Percentiles rank a stretch among this genome's conserved stretches.
Evolutionary conservation across 2,113 vertebrate species (phyloP).

Genomic region (Thamnophis sirtalis): DNA sequence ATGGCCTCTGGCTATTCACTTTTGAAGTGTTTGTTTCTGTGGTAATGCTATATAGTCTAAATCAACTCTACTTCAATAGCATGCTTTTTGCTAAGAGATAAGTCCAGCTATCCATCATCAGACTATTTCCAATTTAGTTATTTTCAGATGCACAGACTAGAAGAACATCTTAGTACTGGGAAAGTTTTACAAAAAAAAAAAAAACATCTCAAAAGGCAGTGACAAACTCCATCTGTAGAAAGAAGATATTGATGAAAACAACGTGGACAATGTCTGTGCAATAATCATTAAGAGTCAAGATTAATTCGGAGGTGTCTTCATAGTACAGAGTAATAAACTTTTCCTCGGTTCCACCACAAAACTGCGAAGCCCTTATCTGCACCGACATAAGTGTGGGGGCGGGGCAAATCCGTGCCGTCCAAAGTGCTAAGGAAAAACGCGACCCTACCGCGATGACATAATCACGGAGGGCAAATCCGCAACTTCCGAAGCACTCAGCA

Average conservation of each 20-base stretch:
- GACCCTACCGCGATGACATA: too few species aligned
- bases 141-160: not conserved
- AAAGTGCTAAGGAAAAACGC: too few species aligned
- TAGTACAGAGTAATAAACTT: not conserved
- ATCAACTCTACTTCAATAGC: not conserved
- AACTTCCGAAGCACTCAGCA: too few species aligned
- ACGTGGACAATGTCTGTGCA: not conserved
- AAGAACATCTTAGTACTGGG: not conserved
- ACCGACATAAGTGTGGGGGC: too few species aligned
- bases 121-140: not conserved
- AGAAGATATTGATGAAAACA: not conserved
- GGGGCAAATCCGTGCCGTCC: too few species aligned
- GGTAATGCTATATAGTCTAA: not conserved
- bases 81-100: not conserved
- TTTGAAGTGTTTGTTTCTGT: not conserved
- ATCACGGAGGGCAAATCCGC: too few species aligned
- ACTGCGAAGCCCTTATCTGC: too few species aligned
- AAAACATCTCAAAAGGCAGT: not conserved
- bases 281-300: not conserved
- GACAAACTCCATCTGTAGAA: not conserved
- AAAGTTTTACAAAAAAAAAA: not conserved
- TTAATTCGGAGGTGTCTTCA: not conserved
- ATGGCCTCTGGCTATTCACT: not conserved
- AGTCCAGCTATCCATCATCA: not conserved
- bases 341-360: too few species aligned